These are phyloP conservation scores for Agrotis exclamationis DNA, from an alignment of 2,888 invertebrate species.

Conservation along the genomic window DNA sequence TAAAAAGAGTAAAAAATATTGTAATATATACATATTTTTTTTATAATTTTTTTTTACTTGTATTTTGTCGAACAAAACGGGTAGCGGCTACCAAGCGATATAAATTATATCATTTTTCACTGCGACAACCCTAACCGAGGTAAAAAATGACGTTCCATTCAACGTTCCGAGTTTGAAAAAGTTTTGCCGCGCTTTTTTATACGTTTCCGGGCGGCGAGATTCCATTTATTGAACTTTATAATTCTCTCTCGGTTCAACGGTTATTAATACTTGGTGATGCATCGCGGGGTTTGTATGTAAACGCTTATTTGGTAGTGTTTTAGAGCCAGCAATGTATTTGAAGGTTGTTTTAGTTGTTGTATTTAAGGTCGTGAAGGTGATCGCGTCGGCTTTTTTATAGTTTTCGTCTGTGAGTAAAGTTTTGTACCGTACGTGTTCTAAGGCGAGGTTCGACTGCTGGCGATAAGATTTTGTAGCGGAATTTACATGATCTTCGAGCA, in stretches of 20 bases:
- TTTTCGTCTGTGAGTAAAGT: constrained; percentile 72
- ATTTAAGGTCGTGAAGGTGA: constrained; percentile 59
- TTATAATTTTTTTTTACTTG: constrained; percentile 85
- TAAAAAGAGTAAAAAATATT: constrained; percentile 85
- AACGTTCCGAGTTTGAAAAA: constrained; percentile 87
- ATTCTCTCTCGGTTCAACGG: constrained; percentile 63
- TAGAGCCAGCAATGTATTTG: constrained; percentile 44
- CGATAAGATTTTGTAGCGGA: not conserved
- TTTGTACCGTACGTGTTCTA: constrained; percentile 59
- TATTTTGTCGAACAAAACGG: constrained; percentile 90
- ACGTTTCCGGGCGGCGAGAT: constrained; percentile 88
- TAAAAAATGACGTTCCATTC: constrained; percentile 90
- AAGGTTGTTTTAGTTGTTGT: constrained; percentile 41
- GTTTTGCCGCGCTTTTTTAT: constrained; percentile 91
- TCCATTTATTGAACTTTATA: constrained; percentile 78
- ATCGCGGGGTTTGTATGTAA: constrained; percentile 35
- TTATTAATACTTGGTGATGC: constrained; percentile 48
- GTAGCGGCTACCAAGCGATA: constrained; percentile 90
- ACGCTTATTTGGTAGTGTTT: not conserved
- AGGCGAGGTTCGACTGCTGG: constrained; percentile 44
- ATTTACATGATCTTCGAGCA: not conserved
- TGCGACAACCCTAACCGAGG: constrained; percentile 89
- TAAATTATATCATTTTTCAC: constrained; percentile 91
- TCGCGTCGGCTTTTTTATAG: constrained; percentile 77
- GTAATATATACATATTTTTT: constrained; percentile 79